Base-by-base conservation (phyloP, 2,888 invertebrate genomes). In the Ferrisia virgata region DNA sequence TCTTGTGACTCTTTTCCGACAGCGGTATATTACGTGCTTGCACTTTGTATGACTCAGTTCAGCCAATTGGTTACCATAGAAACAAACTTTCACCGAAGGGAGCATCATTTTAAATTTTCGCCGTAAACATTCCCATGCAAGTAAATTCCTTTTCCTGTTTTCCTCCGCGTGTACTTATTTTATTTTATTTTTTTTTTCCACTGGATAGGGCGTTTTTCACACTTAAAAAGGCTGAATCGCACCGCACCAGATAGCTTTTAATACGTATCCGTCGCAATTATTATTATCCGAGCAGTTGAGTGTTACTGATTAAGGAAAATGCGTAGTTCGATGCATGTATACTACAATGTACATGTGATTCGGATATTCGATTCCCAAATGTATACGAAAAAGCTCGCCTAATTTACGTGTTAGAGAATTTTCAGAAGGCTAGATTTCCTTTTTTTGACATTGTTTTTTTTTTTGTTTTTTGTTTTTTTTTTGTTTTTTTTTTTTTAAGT, bases 41-140 rank as follows among this genome's bases (percentile, higher is more conserved):
- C 72, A 72, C 76, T 83, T 83, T 72, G 83, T 83, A 83, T 83
- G 83, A 83, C 83, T 83, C 83, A 83, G 83, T 83, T 83, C 83
- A 83, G 83, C 83, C 83, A 83, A 83, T 83, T 76, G 72, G 83
- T 83, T 28, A 43, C 83, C 83, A 83, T 83, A 83, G 83, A 83
- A 83, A 83, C 83, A 18, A 69, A 83, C 69, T 83, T 31, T 53
- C 80, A 80, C 47, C 28, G 80, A 80, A 80, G 80, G 80, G 80
- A 43, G 80, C 80, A 47, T 80, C 80, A 47, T 80, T 80, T 80
- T 80, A 80, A 80, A 80, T 80, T 80, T 80, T 80, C 80, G 31
- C 53, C 43, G 80, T 80, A 80, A 80, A 80, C 80, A 80, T 80
- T 80, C 82, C 69, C 82, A 69, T 82, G 82, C 82, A 82, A 82